Conservation (phyloP, 2,888 invertebrate genomes). For the Notocelia uddmanniana region DNA sequence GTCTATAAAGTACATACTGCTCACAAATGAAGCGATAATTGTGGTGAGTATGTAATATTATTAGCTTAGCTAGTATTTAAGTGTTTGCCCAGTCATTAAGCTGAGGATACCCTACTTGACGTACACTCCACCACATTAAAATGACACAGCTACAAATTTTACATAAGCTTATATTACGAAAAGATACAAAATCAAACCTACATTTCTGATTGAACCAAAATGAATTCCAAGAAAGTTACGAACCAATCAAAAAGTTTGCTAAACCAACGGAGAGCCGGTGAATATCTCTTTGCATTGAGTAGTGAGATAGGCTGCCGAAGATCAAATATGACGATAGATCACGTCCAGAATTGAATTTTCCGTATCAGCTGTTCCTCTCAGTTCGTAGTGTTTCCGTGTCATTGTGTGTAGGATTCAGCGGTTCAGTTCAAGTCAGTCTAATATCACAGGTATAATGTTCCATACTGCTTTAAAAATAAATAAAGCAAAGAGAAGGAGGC, state of each 20-base stretch:
- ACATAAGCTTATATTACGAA: neutral
- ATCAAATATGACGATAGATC: conserved; percentile 62
- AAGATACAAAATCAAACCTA: conserved; percentile 2
- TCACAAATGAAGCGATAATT: no score
- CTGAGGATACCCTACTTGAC: no score
- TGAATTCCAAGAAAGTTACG: conserved; percentile 40
- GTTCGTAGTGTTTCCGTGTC: neutral
- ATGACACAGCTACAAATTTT: no score
- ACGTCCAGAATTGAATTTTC: conserved; percentile 63
- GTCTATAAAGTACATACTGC: no score
- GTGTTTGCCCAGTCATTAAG: no score
- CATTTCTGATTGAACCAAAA: conserved; percentile 22
- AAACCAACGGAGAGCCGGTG: conserved; percentile 32
- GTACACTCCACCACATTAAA: no score
- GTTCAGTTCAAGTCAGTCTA: neutral
- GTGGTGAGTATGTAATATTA: no score
- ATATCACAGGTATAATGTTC: neutral
- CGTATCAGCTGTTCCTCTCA: conserved; percentile 42
- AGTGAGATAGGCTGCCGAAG: conserved; percentile 50
- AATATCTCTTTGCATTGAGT: conserved; percentile 43
- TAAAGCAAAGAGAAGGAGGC: neutral
- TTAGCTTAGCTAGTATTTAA: no score
- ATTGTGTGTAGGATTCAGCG: neutral
- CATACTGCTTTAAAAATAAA: neutral
- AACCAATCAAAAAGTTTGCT: conserved; percentile 46